These are phyloP conservation scores for Pilophorus perplexus DNA, from an alignment of 2,888 invertebrate genomes.

Conservation along the genomic window DNA sequence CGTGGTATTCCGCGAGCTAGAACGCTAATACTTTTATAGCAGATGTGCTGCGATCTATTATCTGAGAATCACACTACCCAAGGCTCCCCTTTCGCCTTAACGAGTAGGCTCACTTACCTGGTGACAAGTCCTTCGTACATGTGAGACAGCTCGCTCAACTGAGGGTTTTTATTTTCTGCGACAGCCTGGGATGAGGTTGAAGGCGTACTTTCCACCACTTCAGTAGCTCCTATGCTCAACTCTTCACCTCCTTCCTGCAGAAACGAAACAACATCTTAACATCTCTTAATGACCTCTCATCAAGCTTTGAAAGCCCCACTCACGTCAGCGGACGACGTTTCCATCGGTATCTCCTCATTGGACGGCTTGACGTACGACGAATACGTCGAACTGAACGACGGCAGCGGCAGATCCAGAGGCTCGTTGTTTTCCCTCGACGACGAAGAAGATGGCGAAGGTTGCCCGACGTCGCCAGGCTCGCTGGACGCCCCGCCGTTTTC, in stretches of 20 bases:
- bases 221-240: constrained; percentile 3
- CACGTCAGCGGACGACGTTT: background rate
- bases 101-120: too few species aligned
- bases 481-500: background rate
- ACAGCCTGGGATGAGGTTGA: constrained; percentile 40
- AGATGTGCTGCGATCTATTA: too few species aligned
- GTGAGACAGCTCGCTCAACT: constrained; percentile 53
- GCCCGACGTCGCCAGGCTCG: background rate
- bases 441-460: too few species aligned
- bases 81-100: too few species aligned
- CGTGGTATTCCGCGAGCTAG: too few species aligned
- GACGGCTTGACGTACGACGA: constrained; percentile 44
- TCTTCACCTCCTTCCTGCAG: constrained; percentile 13
- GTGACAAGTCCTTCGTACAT: constrained; percentile 61
- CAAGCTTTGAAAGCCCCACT: background rate
- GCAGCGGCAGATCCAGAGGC: constrained; percentile 43
- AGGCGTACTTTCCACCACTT: constrained; percentile 9
- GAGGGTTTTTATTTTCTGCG: constrained; percentile 18
- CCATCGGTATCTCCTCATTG: constrained; percentile 10
- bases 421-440: constrained; percentile 38
- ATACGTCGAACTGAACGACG: constrained; percentile 46
- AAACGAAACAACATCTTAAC: background rate
- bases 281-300: too few species aligned
- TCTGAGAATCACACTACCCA: too few species aligned
- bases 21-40: too few species aligned